Evolutionary conservation across 2,113 vertebrate genomes (phyloP).

Genomic region (Anguilla japonica): DNA sequence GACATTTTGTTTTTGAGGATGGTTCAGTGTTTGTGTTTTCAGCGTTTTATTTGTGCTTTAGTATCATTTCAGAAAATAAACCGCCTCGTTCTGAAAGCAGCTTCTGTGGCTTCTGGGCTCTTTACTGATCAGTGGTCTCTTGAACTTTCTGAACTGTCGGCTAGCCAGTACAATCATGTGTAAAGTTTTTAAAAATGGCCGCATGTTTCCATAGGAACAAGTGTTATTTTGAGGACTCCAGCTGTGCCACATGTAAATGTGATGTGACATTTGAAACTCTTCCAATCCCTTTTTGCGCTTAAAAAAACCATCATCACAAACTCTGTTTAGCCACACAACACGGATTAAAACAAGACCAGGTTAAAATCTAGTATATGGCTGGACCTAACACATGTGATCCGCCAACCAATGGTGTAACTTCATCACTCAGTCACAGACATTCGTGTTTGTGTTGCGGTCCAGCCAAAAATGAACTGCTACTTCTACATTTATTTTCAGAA

Average conservation of each 20-base stretch:
- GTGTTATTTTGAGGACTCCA: not conserved
- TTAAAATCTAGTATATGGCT: too few relatives aligned
- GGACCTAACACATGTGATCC: too few relatives aligned
- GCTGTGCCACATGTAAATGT: not conserved
- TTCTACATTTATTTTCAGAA: not conserved
- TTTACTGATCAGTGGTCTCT: not conserved
- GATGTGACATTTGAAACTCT: not conserved
- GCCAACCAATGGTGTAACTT: too few relatives aligned
- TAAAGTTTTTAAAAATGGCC: not conserved
- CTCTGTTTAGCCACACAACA: too few relatives aligned
- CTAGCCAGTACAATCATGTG: not conserved
- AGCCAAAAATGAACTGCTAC: too few relatives aligned
- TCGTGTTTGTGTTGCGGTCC: not conserved
- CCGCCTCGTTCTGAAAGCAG: constrained; percentile 54
- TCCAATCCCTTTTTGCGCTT: not conserved
- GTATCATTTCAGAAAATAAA: constrained; percentile 70
- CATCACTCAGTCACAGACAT: too few relatives aligned
- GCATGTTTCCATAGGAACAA: not conserved
- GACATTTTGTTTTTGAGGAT: constrained; percentile 49
- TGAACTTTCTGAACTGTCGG: not conserved
- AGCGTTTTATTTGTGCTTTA: constrained; percentile 46
- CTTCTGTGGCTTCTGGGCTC: constrained; percentile 17
- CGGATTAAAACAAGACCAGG: too few relatives aligned
- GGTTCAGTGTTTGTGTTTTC: constrained; percentile 40
- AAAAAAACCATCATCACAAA: not conserved